These are phyloP conservation scores for Rosalia funebris DNA, from an alignment of 2,888 invertebrate species.

Conservation along the genomic window DNA sequence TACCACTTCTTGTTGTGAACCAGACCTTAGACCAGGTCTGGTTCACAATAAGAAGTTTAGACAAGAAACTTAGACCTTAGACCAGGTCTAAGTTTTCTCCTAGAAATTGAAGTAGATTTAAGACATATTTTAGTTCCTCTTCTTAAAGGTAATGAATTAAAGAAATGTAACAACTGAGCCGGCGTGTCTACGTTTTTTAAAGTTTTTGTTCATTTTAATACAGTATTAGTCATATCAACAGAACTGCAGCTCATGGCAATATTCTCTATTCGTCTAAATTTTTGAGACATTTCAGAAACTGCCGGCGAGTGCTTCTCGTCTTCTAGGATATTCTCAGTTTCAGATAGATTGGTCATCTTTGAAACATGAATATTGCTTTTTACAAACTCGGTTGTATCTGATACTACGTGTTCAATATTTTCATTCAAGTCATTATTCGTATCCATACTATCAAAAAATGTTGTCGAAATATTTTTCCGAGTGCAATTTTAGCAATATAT, in stretches of 20 bases:
- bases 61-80: too few relatives aligned
- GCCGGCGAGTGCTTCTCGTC: background rate
- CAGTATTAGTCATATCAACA: slow-evolving; percentile 5
- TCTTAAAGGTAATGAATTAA: slow-evolving; percentile 2
- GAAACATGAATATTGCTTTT: slow-evolving; percentile 1
- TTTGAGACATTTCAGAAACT: slow-evolving; percentile 5
- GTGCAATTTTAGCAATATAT: slow-evolving; percentile 3
- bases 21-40: too few relatives aligned
- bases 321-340: slow-evolving; percentile 4
- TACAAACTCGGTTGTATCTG: background rate
- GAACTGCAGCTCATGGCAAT: background rate
- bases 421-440: slow-evolving; percentile 2
- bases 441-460: slow-evolving; percentile 4
- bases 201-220: slow-evolving; percentile 1
- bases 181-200: slow-evolving; percentile 3
- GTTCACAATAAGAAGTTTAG: too few relatives aligned
- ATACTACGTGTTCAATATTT: background rate
- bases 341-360: background rate
- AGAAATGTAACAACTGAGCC: slow-evolving; percentile 3
- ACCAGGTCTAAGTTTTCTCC: slow-evolving; percentile 18
- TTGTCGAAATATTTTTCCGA: background rate
- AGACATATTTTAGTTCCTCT: slow-evolving; percentile 6
- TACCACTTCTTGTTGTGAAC: slow-evolving; percentile 6
- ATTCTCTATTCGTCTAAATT: slow-evolving; percentile 1
- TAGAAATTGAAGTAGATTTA: slow-evolving; percentile 5